A percentile compares a stretch with the other conserved stretches of the same genome.
phyloP scores from a whole-genome alignment of 2,797 vertebrate genomes.

The Scyliorhinus canicula region DNA sequence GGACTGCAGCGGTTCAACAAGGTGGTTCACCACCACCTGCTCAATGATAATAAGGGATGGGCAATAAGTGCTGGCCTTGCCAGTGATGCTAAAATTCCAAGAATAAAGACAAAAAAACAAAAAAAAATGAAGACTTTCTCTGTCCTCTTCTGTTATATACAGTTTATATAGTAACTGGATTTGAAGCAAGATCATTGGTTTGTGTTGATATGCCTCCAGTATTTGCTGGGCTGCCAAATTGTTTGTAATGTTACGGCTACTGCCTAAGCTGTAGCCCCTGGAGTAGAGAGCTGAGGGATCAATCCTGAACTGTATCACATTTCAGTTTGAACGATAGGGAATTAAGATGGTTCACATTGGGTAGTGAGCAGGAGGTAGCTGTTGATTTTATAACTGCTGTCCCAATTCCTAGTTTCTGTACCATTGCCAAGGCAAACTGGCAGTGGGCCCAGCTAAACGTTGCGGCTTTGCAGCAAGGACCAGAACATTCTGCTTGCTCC shows the following conservation, averaged over 20 bases:
- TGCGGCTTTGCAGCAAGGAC: neutral
- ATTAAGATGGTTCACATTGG: neutral
- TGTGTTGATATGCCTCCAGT: neutral
- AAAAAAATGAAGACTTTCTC: neutral
- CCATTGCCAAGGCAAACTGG: neutral
- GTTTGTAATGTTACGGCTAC: neutral
- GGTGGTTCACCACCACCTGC: neutral
- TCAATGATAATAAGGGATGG: neutral
- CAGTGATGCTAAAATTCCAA: neutral
- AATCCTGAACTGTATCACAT: neutral
- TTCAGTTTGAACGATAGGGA: neutral
- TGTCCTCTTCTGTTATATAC: neutral
- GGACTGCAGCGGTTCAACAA: neutral
- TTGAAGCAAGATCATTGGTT: neutral
- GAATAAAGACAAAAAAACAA: neutral
- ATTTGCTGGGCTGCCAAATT: neutral
- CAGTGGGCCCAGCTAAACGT: neutral
- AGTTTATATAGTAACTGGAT: neutral
- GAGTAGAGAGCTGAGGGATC: neutral
- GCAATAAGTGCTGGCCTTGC: neutral
- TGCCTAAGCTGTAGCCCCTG: neutral
- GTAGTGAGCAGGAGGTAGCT: neutral
- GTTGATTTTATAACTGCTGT: slow-evolving; percentile 14
- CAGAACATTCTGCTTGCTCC: neutral
- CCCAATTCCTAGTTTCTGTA: neutral